Percentiles rank a stretch among this genome's conserved stretches.
These are phyloP conservation scores for Hydrophis major DNA, from an alignment of 2,797 vertebrate genomes.

Conservation along the genomic window DNA sequence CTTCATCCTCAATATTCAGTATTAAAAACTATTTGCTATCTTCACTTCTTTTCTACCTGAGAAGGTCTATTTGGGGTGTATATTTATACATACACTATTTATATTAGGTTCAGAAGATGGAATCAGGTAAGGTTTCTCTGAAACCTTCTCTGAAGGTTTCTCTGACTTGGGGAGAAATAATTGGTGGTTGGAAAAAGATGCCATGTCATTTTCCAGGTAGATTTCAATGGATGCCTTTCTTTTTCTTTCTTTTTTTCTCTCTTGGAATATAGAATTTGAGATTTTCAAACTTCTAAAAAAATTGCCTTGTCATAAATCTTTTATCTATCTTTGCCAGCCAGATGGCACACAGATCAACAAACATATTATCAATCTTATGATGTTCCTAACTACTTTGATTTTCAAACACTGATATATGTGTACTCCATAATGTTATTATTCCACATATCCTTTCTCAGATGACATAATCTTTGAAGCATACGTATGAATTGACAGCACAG, in stretches of 20 bases:
- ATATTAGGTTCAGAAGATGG: background rate
- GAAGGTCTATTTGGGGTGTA: background rate
- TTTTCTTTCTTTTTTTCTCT: background rate
- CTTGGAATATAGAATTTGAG: background rate
- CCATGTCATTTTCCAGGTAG: conserved; percentile 1
- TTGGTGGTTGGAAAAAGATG: conserved; percentile 2
- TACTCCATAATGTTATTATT: background rate
- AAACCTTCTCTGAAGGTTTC: background rate
- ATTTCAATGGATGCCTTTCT: background rate
- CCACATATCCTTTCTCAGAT: background rate
- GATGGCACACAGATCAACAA: conserved; percentile 12
- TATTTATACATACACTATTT: background rate
- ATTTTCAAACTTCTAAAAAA: conserved; percentile 1
- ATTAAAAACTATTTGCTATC: background rate
- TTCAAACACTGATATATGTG: conserved; percentile 5
- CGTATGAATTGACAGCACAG: background rate
- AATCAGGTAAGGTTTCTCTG: background rate
- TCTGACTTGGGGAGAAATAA: background rate
- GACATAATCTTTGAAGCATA: background rate
- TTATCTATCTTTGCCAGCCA: conserved; percentile 18
- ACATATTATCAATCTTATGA: background rate
- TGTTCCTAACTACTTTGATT: conserved; percentile 9
- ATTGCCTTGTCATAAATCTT: conserved; percentile 22
- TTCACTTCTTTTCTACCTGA: background rate
- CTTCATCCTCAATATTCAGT: background rate